Evolutionary conservation across 2,797 vertebrate species (phyloP), one percentile per base, ranked within the genome.

Genomic region (Esox lucius): DNA sequence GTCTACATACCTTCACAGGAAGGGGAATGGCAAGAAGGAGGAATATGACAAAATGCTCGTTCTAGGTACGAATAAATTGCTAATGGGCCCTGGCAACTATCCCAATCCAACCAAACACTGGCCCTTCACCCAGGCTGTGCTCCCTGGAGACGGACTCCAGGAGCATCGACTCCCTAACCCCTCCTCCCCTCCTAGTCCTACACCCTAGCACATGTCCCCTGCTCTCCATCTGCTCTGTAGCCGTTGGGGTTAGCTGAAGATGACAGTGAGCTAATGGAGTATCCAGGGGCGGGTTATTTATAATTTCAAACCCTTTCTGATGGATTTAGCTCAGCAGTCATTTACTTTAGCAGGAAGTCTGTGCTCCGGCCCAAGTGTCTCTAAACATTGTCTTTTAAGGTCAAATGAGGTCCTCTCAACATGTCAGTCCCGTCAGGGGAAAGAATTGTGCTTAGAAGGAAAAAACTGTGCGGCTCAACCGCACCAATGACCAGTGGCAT

Each of bases 351-450:
- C 84, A 87, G 85, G 86, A 89, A 84, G 86, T 82, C 83, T 78
- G 70, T 76, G 64, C 80, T 87, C 77, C 71, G 84, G 81, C 78
- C 80, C 83, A 77, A 39, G 73, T 74, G 75, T 84, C 80, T 90
- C 79, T 90, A 92, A 93, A 93, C 90, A 93, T 87, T 79, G 89
- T 83, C 91, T 91, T 93, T 89, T 91, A 91, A 86, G 89, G 91
- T 74, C 77, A 82, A 73, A 48, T 2, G 82, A 62, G 19, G 68
- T 26, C 28, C 48, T 81, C 80, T 86, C 66, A 76, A 51, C 49
- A 24, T 46, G 67, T 66, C 70, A 17, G 72, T 59, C 70, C 49
- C 26, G 70, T 51, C 53, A 3, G 66, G 51, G 53, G 59, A n/a
- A 62, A 74, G 80, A 66, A 73, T 59, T 56, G 51, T 77, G 67